Evolutionary conservation across 2,797 vertebrate genomes (phyloP), one percentile per base, ranked within the genome.

Genomic region (Gymnothorax javanicus): DNA sequence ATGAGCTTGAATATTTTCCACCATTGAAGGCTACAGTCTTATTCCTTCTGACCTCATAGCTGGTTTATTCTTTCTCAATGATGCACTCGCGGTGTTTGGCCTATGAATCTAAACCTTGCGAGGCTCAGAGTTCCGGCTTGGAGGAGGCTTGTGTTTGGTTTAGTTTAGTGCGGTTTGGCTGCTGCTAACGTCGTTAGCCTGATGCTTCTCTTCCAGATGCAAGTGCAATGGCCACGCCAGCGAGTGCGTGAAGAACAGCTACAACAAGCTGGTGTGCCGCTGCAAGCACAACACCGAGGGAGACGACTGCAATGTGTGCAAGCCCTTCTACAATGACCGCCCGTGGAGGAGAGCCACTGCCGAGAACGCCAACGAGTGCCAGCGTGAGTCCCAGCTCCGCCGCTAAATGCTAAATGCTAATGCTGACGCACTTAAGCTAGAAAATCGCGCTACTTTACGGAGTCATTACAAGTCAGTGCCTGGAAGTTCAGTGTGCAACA

Each of bases 191-290:
- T 15, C 15, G 23, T n/a, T 11, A 8, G 15, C 33, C 27, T 83
- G 52, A 52, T 27, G 71, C 0, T 0, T 7, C 23, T 23, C 79
- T 82, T 83, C 85, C 93, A 99, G 98, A 92, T 99, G 98, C 93
- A 99, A 99, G 90, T 99, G 98, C 90, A 98, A 99, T 0, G 98
- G 98, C 7, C 98, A 99, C 0, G 98, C 97, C 12, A 99, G 98
- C 0, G 97, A 99, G 92, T 99, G 98, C 15, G 88, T 94, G 89
- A 97, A 94, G 91, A 95, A 95, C 90, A 88, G 93, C 0, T 86
- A 93, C 20, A 94, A 94, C 7, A 97, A 94, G 67, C 92, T 97
- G 93, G 94, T 97, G 75, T 99, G 98, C 87, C 95, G 95, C 93
- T 99, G 98, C 95, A 98, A 98, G 71, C 98, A 99, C 94, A 97